Conservation (phyloP, 2,888 invertebrate genomes). For the Tinea semifulvella region DNA sequence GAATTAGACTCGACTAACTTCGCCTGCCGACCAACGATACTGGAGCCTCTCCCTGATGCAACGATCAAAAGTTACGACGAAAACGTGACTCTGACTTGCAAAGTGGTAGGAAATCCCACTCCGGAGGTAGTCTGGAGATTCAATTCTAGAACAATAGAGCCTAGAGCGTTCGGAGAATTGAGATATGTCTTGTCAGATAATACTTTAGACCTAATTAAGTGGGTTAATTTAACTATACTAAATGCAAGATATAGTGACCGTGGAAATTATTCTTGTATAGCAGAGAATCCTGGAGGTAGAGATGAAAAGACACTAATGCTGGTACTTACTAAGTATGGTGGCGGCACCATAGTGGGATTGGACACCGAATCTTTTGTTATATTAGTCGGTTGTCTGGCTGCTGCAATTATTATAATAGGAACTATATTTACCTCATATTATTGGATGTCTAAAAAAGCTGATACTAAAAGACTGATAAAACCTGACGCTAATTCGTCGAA, state of each 20-base stretch:
- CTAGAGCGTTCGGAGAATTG: slow-evolving; percentile 55
- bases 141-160: slow-evolving; percentile 69
- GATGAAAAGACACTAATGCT: slow-evolving; percentile 80
- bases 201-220: slow-evolving; percentile 57
- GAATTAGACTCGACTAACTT: slow-evolving; percentile 77
- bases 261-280: slow-evolving; percentile 81
- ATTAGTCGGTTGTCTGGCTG: slow-evolving; percentile 53
- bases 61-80: slow-evolving; percentile 72
- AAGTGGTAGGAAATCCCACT: slow-evolving; percentile 77
- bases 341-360: slow-evolving; percentile 51
- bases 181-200: slow-evolving; percentile 57
- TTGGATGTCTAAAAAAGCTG: slow-evolving; percentile 58
- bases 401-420: slow-evolving; percentile 57
- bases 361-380: slow-evolving; percentile 63
- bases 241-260: slow-evolving; percentile 71
- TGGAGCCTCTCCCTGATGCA: slow-evolving; percentile 68
- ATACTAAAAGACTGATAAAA: slow-evolving; percentile 69
- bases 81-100: slow-evolving; percentile 79
- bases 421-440: slow-evolving; percentile 59
- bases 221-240: slow-evolving; percentile 76
- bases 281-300: slow-evolving; percentile 83
- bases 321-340: slow-evolving; percentile 57
- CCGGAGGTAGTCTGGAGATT: slow-evolving; percentile 80
- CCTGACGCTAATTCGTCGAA: slow-evolving; percentile 69
- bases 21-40: slow-evolving; percentile 83